Conservation (phyloP, 2,113 vertebrate species). For the Tinamus guttatus region DNA sequence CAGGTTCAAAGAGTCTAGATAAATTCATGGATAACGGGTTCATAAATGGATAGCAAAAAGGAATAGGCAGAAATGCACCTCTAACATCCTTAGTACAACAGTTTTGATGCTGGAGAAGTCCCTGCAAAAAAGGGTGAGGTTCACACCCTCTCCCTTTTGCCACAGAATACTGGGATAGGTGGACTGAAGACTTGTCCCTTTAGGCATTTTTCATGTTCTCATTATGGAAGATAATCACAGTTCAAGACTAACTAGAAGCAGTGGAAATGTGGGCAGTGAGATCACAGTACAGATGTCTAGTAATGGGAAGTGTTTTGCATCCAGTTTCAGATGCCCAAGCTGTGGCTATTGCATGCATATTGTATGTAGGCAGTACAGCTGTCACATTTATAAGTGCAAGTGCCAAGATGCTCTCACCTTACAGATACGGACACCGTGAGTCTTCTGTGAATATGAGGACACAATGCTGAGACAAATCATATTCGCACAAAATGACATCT, state of each 20-base stretch:
- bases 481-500: accelerated
- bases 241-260: neutral
- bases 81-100: no score
- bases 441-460: accelerated
- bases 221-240: neutral
- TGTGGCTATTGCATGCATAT: accelerated
- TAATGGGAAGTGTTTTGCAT: neutral
- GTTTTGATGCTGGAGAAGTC: neutral
- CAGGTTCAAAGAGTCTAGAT: neutral
- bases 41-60: neutral
- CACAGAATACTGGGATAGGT: neutral
- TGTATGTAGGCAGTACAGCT: accelerated
- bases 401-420: accelerated
- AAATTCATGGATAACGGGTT: neutral
- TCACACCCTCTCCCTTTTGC: neutral
- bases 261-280: accelerated
- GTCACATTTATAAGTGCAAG: neutral
- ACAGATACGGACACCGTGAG: accelerated
- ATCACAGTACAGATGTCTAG: accelerated
- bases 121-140: accelerated
- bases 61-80: neutral
- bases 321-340: neutral
- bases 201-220: neutral
- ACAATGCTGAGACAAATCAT: accelerated
- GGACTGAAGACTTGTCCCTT: neutral